These are phyloP conservation scores for Cecidostiba fungosa DNA, from an alignment of 2,888 invertebrate species.

Conservation along the genomic window DNA sequence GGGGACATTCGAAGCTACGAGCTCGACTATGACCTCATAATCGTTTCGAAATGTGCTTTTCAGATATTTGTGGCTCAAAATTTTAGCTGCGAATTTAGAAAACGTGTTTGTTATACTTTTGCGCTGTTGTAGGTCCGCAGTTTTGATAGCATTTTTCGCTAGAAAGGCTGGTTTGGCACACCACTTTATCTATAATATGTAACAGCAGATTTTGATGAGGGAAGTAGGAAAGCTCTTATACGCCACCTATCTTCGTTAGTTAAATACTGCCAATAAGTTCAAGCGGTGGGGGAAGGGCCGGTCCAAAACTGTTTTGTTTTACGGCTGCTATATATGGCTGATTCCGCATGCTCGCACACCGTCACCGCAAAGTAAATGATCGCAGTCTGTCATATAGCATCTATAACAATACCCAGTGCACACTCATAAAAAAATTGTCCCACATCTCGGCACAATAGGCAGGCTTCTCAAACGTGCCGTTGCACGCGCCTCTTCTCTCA, in stretches of 20 bases:
- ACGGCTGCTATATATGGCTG: no score
- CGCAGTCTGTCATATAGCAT: neutral
- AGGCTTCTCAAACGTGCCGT: constrained; percentile 20
- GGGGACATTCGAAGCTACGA: constrained; percentile 44
- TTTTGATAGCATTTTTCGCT: neutral
- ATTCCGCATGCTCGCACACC: no score
- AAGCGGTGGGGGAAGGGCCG: no score
- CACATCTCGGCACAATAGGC: constrained; percentile 33
- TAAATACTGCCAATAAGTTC: no score
- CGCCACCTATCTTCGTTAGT: no score
- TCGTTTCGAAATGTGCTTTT: constrained; percentile 59
- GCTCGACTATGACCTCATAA: constrained; percentile 55
- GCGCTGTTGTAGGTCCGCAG: neutral
- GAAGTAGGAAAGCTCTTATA: no score
- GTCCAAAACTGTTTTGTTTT: no score
- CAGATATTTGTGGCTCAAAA: constrained; percentile 56
- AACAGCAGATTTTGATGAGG: no score
- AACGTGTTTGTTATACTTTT: neutral
- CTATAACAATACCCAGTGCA: neutral
- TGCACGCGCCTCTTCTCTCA: neutral
- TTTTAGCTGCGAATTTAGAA: neutral
- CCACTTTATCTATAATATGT: no score
- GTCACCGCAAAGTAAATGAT: neutral
- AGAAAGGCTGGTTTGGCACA: no score
- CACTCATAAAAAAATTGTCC: neutral